These are phyloP conservation scores for Ascidia mentula DNA, from an alignment of 23 tunicate genomes.

Conservation along the genomic window DNA sequence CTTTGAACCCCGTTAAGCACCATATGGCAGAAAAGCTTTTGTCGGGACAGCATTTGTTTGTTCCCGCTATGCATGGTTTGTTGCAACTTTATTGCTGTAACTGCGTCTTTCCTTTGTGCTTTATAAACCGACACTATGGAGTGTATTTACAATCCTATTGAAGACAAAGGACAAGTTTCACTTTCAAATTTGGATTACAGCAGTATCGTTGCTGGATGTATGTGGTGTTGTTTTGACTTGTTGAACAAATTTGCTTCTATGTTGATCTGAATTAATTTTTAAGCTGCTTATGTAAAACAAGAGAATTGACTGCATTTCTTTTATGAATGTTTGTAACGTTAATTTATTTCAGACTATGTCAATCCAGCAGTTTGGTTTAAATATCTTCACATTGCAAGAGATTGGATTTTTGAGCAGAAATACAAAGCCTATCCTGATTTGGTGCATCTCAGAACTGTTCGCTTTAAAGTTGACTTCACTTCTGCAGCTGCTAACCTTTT, in stretches of 20 bases:
- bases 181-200: not conserved
- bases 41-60: too few relatives aligned
- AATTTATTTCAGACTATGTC: conserved; percentile 9
- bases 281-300: too few relatives aligned
- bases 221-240: not conserved
- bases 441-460: not conserved
- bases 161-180: not conserved
- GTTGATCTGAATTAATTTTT: not conserved
- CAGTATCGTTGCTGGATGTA: not conserved
- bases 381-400: not conserved
- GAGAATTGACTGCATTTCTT: too few relatives aligned
- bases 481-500: not conserved
- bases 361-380: conserved; percentile 15
- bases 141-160: not conserved
- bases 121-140: too few relatives aligned
- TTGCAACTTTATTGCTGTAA: too few relatives aligned
- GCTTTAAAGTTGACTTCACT: not conserved
- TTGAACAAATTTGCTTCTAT: not conserved
- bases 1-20: too few relatives aligned
- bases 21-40: too few relatives aligned
- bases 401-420: conserved; percentile 3
- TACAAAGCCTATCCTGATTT: not conserved
- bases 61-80: too few relatives aligned
- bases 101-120: too few relatives aligned
- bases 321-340: too few relatives aligned